These are phyloP conservation scores for Nudaria mundana DNA, from an alignment of 2,888 invertebrate genomes.

Conservation along the genomic window DNA sequence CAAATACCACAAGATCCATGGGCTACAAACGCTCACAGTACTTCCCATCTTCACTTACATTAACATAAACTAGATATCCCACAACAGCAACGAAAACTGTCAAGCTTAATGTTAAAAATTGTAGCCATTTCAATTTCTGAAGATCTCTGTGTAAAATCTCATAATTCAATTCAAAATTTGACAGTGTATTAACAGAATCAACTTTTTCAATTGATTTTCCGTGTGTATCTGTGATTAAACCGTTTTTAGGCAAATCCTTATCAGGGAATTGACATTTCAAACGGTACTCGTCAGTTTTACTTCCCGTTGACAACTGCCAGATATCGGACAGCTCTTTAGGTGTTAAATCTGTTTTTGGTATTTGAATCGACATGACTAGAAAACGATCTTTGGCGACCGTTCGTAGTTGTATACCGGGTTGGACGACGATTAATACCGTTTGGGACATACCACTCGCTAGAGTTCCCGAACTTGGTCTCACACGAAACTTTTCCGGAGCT, in stretches of 20 bases:
- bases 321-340: conserved; percentile 85
- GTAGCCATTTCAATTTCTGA: conserved; percentile 54
- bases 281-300: conserved; percentile 86
- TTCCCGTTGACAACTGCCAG: conserved; percentile 85
- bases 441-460: conserved; percentile 84
- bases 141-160: conserved; percentile 53
- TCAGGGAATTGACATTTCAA: conserved; percentile 84
- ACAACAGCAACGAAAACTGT: conserved; percentile 52
- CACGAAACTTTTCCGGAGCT: conserved; percentile 96
- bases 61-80: conserved; percentile 57
- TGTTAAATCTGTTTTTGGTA: conserved; percentile 80
- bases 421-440: conserved; percentile 87
- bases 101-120: conserved; percentile 54
- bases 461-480: conserved; percentile 92
- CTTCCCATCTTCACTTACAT: conserved; percentile 42
- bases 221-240: conserved; percentile 47
- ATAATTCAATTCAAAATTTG: conserved; percentile 59
- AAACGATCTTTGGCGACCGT: conserved; percentile 91
- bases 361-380: conserved; percentile 90
- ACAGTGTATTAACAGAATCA: conserved; percentile 87
- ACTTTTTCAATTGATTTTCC: conserved; percentile 81
- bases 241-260: conserved; percentile 61
- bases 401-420: conserved; percentile 85
- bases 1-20: conserved; percentile 51
- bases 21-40: conserved; percentile 69